Evolutionary conservation across 1,140 invertebrate genomes (phyloP).

Genomic region (Stenopsyche tienmushanensis): DNA sequence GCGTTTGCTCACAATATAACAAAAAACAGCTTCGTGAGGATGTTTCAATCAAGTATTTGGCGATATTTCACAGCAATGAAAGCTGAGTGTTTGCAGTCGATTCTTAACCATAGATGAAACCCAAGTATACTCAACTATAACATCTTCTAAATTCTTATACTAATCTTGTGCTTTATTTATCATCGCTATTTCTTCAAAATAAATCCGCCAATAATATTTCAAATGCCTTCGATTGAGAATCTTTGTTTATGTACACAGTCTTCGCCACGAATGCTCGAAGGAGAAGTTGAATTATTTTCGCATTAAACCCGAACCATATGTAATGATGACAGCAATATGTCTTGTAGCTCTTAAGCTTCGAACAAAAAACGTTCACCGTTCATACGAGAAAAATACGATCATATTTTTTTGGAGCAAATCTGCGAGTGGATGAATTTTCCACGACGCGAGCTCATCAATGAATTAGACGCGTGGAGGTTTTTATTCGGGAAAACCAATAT

Average conservation of each 20-base stretch:
- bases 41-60: too few species aligned
- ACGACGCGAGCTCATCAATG: background rate
- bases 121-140: too few species aligned
- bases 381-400: background rate
- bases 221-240: background rate
- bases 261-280: background rate
- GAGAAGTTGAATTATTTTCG: conserved; percentile 28
- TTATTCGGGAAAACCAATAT: conserved; percentile 1
- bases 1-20: too few species aligned
- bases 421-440: conserved; percentile 1
- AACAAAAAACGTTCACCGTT: conserved; percentile 9
- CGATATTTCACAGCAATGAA: too few species aligned
- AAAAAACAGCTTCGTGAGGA: too few species aligned
- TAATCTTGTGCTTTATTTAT: too few species aligned
- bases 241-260: conserved; percentile 3
- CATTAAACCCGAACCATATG: conserved; percentile 18
- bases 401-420: conserved; percentile 2
- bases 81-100: too few species aligned
- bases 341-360: conserved; percentile 9
- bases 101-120: too few species aligned
- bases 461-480: background rate
- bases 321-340: conserved; percentile 25
- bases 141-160: too few species aligned
- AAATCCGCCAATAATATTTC: background rate
- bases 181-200: background rate